Base-by-base conservation (phyloP, 2,797 vertebrate species). In the Carcharodon carcharias region DNA sequence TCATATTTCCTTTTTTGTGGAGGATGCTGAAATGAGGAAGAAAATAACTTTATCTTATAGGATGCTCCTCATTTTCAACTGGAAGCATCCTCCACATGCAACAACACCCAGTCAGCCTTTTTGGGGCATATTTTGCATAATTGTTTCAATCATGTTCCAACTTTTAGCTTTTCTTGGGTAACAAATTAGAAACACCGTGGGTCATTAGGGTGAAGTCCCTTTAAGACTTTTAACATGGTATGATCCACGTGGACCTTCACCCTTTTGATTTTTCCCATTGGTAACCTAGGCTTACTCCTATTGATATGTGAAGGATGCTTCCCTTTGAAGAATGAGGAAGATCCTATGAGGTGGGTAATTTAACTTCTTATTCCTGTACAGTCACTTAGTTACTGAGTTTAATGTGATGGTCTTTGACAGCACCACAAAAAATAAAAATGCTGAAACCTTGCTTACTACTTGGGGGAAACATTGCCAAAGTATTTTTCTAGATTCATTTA, bases 181-280 rank as follows among this genome's bases (percentile, higher is more conserved):
- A 63, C 16, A n/a, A 35, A 61, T 91, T 12, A n/a, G 58, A 85
- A 40, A 61, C 12, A 18, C 88, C 88, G 2, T 91, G 88, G 56
- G 31, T 91, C 88, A 91, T 91, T 63, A 91, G 56, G 88, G 88
- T 61, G 56, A 91, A 91, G 88, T 91, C 56, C 88, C 88, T 91
- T 63, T 91, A 61, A 88, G 88, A 61, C 31, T 35, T 58, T 31
- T 89, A 31, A 58, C 87, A 58, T 18, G 88, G 88, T 91, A 16
- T 91, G 16, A 91, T 91, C 50, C 87, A 89, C 87, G 14, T 89
- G 88, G 88, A n/a, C 56, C 88, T 91, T 91, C 88, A 91, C 56
- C 88, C 88, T 91, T 91, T 91, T 91, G 88, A 91, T 91, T 91
- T 91, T 91, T 91, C 88, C 88, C 88, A 91, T 91, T 91, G 88